Base-by-base conservation (phyloP, 2,113 vertebrate species). In the Ailurus styani region DNA sequence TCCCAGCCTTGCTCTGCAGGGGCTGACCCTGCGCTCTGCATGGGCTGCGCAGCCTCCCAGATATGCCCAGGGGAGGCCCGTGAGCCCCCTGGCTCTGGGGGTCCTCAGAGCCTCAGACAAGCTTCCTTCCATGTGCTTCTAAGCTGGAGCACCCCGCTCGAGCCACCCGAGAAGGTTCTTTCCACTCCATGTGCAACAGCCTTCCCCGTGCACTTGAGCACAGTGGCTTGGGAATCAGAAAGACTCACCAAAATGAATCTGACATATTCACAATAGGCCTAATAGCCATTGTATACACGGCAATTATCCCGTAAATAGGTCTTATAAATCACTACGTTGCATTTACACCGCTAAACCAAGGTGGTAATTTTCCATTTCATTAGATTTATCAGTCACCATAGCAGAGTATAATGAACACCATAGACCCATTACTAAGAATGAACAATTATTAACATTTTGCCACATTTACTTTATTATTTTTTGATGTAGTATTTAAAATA, bases 281-380 rank as follows among this genome's bases (percentile, higher is more conserved):
- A 93, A 93, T 92, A 81, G 89, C 90, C 94, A 92, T 64, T 90
- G 97, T 95, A 62, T 94, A 84, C 27, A 75, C 29, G 92, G 79
- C 91, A 91, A 96, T 97, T 96, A 96, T 66, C 77, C 86, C 31
- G 1, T 83, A 93, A 97, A 91, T 81, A 87, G 92, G 78, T 79
- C 95, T 97, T 93, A 90, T 96, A 97, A 96, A 95, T 96, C 94
- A 95, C 86, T 75, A 64, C 83, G 29, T 87, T 90, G 95, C 78
- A 47, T 96, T 97, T 52, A 84, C 89, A 70, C 54, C 37, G 73
- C 89, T 45, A 89, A 96, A 77, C 72, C 50, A 84, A 92, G 54
- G 47, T 17, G 75, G 83, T 81, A 84, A 98, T 97, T 96, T 98
- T 97, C 97, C 92, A 90, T 97, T 97, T 96, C 95, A 87, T 97